A percentile compares a stretch with the other conserved stretches of the same genome.
phyloP scores from a whole-genome alignment of 2,888 invertebrate genomes.

The Oeneis ivallda region DNA sequence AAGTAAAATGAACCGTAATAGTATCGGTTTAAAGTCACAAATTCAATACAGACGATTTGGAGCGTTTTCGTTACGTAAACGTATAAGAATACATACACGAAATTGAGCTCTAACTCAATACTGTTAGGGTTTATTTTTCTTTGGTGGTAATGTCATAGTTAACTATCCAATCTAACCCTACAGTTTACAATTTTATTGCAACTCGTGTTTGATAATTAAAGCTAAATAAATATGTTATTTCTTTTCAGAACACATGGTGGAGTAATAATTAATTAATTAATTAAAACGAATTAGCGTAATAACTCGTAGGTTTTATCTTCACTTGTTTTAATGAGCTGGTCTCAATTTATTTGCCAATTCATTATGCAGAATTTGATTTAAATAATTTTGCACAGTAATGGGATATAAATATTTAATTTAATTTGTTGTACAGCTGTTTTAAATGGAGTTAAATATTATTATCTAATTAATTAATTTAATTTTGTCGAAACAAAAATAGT shows the following conservation, averaged over 20 bases:
- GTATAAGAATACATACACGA: no score
- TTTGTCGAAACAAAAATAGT: background rate
- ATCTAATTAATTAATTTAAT: background rate
- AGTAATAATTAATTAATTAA: constrained; percentile 51
- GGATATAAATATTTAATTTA: background rate
- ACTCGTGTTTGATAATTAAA: background rate
- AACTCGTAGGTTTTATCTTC: constrained; percentile 15
- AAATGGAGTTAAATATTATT: background rate
- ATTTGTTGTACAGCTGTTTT: constrained; percentile 5
- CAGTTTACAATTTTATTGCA: no score
- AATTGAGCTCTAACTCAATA: no score
- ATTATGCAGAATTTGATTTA: constrained; percentile 1
- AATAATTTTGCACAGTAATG: constrained; percentile 8
- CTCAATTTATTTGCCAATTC: constrained; percentile 43
- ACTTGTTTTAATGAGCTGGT: constrained; percentile 47
- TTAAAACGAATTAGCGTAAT: constrained; percentile 21
- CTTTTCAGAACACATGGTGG: constrained; percentile 75
- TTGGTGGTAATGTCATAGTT: no score
- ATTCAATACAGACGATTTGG: no score
- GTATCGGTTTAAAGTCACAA: no score
- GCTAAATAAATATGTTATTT: constrained; percentile 23
- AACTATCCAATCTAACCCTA: no score
- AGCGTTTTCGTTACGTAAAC: no score
- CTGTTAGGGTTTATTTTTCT: no score
- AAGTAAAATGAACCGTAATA: no score